Evolutionary conservation across 1,140 invertebrate species (phyloP).

Genomic region (Liolophura sinensis): DNA sequence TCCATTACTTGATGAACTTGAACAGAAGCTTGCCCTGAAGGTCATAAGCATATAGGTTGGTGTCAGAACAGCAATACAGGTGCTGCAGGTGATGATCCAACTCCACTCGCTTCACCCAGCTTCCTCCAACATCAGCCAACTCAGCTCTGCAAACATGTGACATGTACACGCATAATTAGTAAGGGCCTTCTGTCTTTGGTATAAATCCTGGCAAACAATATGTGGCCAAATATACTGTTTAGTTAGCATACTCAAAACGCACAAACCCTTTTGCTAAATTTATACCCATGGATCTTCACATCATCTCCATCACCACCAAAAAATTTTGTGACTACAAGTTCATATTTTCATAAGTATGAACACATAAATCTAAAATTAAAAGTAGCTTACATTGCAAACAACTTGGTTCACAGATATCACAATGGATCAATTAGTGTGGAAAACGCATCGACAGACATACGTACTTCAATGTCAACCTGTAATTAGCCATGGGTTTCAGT

Average conservation of each 20-base stretch:
- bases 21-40: constrained; percentile 50
- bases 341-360: no score
- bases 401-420: background rate
- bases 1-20: constrained; percentile 41
- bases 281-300: no score
- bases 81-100: constrained; percentile 48
- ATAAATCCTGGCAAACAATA: no score
- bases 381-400: background rate
- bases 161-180: no score
- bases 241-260: no score
- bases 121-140: constrained; percentile 52
- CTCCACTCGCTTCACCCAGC: constrained; percentile 57
- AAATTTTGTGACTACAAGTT: no score
- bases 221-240: no score
- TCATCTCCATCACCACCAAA: no score
- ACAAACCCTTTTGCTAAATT: no score
- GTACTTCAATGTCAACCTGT: constrained; percentile 50
- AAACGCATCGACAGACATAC: constrained; percentile 14
- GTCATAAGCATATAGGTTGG: constrained; percentile 52
- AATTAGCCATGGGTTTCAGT: constrained; percentile 52
- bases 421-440: no score
- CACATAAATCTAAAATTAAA: background rate
- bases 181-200: no score
- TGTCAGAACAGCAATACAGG: constrained; percentile 57
- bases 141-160: constrained; percentile 35